Percentiles rank a stretch among this genome's conserved stretches.
These are phyloP conservation scores for Carcharodon carcharias DNA, from an alignment of 2,797 vertebrate species.

Conservation along the genomic window DNA sequence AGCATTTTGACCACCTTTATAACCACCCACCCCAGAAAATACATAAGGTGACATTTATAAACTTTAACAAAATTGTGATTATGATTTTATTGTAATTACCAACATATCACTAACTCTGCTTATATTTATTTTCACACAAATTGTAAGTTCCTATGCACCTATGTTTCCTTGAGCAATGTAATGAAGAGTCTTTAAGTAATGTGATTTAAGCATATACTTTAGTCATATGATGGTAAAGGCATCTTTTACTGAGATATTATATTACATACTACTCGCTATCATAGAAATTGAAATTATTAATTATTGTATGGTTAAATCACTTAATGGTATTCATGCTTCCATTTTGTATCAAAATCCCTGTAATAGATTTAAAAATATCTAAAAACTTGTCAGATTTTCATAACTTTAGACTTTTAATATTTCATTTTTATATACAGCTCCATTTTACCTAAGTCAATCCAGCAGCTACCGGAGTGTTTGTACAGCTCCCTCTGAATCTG, in stretches of 20 bases:
- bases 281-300: neutral
- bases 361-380: neutral
- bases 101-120: neutral
- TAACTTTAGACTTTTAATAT: neutral
- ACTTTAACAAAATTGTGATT: neutral
- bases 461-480: conserved; percentile 44
- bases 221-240: neutral
- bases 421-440: conserved; percentile 31
- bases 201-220: no score
- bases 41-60: neutral
- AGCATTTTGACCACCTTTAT: neutral
- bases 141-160: neutral
- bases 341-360: neutral
- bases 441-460: conserved; percentile 30
- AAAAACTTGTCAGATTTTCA: neutral
- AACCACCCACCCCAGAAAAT: neutral
- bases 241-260: neutral
- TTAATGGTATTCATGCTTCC: neutral
- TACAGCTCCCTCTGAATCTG: conserved; percentile 42
- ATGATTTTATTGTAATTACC: neutral
- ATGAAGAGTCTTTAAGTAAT: no score
- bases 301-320: neutral
- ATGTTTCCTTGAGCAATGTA: no score
- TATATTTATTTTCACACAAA: neutral
- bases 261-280: neutral